Conservation (phyloP, 2,797 vertebrate genomes). For the Sebastes itinus region DNA sequence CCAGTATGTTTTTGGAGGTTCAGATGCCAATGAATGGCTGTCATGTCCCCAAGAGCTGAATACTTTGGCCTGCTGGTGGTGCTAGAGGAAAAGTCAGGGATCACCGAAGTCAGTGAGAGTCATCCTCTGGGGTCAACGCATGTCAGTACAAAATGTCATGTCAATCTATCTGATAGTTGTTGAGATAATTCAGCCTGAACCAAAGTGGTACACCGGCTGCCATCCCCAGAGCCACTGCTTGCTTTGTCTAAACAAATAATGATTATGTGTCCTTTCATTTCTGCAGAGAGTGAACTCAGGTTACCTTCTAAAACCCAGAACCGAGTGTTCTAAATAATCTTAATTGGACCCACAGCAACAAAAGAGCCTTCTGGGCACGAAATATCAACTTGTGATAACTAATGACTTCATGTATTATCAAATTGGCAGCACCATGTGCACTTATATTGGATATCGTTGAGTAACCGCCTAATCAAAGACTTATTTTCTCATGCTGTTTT, state of each 20-base stretch:
- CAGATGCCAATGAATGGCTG: neutral
- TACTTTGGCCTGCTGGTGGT: neutral
- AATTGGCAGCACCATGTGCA: conserved; percentile 26
- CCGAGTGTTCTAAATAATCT: conserved; percentile 29
- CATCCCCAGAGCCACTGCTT: neutral
- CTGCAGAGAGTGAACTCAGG: neutral
- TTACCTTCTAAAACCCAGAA: conserved; percentile 2
- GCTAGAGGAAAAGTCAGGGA: neutral
- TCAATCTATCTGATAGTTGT: neutral
- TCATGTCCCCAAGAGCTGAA: neutral
- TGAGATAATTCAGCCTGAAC: neutral
- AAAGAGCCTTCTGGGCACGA: conserved; percentile 37
- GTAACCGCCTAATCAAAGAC: conserved; percentile 56
- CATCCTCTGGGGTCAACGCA: neutral
- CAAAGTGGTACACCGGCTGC: neutral
- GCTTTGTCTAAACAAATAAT: neutral
- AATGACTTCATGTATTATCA: conserved; percentile 58
- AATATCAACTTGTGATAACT: conserved; percentile 51
- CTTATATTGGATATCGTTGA: conserved; percentile 20
- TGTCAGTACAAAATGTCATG: neutral
- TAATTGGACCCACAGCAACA: conserved; percentile 59
- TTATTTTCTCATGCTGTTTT: conserved; percentile 53
- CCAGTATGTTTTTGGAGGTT: neutral
- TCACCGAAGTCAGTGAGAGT: neutral
- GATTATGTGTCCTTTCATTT: neutral